Evolutionary conservation across 2,888 invertebrate genomes (phyloP).

Genomic region (Drosophila vallismaia): DNA sequence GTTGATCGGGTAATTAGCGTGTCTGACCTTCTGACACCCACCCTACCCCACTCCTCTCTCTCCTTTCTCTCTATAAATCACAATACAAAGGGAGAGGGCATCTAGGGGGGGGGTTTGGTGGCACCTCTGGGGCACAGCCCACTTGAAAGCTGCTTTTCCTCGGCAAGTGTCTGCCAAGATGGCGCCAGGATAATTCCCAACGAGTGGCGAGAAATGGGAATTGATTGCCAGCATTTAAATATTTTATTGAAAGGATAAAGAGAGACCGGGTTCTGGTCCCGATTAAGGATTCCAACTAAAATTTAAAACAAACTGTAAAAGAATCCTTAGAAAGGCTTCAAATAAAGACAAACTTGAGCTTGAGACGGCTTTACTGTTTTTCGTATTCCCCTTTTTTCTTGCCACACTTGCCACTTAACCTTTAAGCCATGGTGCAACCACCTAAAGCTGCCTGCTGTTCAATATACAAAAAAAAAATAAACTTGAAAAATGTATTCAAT

Average conservation of each 20-base stretch:
- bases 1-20: conserved; percentile 75
- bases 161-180: conserved; percentile 39
- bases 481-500: conserved; percentile 79
- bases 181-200: conserved; percentile 49
- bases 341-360: conserved; percentile 12
- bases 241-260: conserved; percentile 58
- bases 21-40: conserved; percentile 59
- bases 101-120: not conserved
- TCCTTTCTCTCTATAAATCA: conserved; percentile 24
- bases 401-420: conserved; percentile 25
- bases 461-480: conserved; percentile 70
- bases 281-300: no score
- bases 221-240: conserved; percentile 72
- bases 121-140: conserved; percentile 20
- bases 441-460: conserved; percentile 39
- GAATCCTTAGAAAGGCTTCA: conserved; percentile 25
- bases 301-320: no score
- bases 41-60: not conserved
- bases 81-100: not conserved
- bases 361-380: conserved; percentile 26
- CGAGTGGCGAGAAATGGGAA: conserved; percentile 66
- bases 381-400: not conserved
- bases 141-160: conserved; percentile 29
- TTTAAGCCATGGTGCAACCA: conserved; percentile 10
- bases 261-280: no score